phyloP scores from a whole-genome alignment of 2,113 vertebrate genomes.

The Petaurus breviceps region DNA sequence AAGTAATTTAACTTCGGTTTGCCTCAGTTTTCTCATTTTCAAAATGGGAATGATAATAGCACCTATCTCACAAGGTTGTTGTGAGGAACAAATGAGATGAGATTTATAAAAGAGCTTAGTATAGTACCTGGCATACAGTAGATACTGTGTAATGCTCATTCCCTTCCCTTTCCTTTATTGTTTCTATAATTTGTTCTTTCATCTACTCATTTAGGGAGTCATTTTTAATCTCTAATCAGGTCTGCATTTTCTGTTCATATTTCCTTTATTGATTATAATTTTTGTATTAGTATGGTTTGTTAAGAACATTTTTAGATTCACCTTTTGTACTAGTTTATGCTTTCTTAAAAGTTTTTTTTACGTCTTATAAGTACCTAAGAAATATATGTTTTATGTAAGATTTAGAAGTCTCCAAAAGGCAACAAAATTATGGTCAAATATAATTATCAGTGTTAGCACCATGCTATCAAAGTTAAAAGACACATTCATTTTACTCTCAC shows the following conservation, averaged over 20 bases:
- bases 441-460: not conserved
- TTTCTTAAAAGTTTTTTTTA: not conserved
- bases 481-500: not conserved
- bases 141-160: not conserved
- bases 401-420: not conserved
- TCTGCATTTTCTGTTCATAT: not conserved
- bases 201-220: not conserved
- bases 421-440: not conserved
- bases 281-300: not conserved
- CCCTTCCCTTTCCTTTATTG: not conserved
- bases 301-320: not conserved
- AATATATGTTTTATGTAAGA: not conserved
- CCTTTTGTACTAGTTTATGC: not conserved
- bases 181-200: not conserved
- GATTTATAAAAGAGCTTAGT: not conserved
- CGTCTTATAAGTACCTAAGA: not conserved
- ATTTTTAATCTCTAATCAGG: not conserved
- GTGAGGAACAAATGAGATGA: not conserved
- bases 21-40: not conserved
- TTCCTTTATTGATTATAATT: not conserved
- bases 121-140: not conserved
- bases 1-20: not conserved
- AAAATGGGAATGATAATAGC: not conserved
- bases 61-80: not conserved
- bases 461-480: not conserved